A percentile compares a stretch with the other conserved stretches of the same genome.
Evolutionary conservation across 2,113 vertebrate genomes (phyloP).

Genomic region (Albula glossodonta): DNA sequence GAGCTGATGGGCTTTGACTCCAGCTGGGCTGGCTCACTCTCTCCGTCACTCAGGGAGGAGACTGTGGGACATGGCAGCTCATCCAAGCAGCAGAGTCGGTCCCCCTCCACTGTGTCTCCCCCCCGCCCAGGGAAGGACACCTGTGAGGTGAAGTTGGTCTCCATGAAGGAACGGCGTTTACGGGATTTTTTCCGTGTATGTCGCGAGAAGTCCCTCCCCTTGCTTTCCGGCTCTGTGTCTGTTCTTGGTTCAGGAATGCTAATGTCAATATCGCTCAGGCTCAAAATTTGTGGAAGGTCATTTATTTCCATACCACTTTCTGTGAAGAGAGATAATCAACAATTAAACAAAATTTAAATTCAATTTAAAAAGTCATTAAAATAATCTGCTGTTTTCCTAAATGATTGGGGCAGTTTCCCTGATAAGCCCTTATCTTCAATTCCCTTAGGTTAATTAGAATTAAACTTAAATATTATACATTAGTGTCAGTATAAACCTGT

Average conservation of each 20-base stretch:
- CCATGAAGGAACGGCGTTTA: slow-evolving; percentile 87
- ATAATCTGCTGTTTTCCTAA: neutral
- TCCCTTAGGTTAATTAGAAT: neutral
- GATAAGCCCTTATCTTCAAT: neutral
- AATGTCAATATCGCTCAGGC: slow-evolving; percentile 52
- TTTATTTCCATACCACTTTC: slow-evolving; percentile 38
- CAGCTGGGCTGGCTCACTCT: slow-evolving; percentile 68
- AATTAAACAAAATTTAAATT: neutral
- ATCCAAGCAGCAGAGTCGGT: slow-evolving; percentile 50
- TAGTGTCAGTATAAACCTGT: neutral
- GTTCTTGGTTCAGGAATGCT: slow-evolving; percentile 38
- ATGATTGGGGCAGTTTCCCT: neutral
- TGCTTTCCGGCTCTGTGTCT: slow-evolving; percentile 28
- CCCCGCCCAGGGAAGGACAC: slow-evolving; percentile 76
- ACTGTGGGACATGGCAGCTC: slow-evolving; percentile 59
- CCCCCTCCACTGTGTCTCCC: slow-evolving; percentile 34
- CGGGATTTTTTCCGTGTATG: slow-evolving; percentile 66
- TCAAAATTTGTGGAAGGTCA: slow-evolving; percentile 34
- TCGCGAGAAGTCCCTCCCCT: slow-evolving; percentile 54
- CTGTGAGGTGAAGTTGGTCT: slow-evolving; percentile 82
- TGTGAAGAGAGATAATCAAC: slow-evolving; percentile 38
- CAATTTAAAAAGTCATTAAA: neutral
- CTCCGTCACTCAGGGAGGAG: slow-evolving; percentile 61
- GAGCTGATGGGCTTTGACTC: slow-evolving; percentile 70
- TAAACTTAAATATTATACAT: neutral